phyloP scores from a whole-genome alignment of 2,888 invertebrate genomes.

The Hemistola chrysoprasaria region DNA sequence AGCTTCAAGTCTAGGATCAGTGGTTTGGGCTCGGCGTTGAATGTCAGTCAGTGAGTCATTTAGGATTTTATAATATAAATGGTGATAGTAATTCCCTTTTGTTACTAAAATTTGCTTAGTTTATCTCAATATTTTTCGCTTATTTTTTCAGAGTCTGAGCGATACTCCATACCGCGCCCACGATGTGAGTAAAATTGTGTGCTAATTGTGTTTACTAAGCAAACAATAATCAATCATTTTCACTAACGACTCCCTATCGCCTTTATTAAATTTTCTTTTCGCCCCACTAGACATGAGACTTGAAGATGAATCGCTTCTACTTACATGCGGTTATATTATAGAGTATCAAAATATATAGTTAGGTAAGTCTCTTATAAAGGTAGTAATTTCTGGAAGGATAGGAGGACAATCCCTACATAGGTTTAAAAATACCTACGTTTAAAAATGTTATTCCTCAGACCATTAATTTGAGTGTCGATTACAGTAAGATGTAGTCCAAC shows the following conservation, averaged over 20 bases:
- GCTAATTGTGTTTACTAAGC: slow-evolving; percentile 55
- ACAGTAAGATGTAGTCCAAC: slow-evolving; percentile 4
- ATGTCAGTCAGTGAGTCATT: no score
- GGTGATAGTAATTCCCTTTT: no score
- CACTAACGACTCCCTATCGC: slow-evolving; percentile 35
- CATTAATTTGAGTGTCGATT: slow-evolving; percentile 7
- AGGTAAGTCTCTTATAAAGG: no score
- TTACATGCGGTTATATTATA: not conserved
- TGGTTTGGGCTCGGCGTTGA: no score
- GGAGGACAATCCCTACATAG: no score
- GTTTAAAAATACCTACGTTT: no score
- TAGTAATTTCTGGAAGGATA: no score
- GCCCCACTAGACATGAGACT: not conserved
- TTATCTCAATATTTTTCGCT: slow-evolving; percentile 7
- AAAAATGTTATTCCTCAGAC: no score
- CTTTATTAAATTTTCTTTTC: slow-evolving; percentile 42
- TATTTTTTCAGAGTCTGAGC: slow-evolving; percentile 31
- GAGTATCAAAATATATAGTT: no score
- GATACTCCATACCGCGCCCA: slow-evolving; percentile 49
- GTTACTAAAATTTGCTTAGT: no score
- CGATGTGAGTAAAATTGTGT: slow-evolving; percentile 69
- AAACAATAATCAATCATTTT: slow-evolving; percentile 66
- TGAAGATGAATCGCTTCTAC: slow-evolving; percentile 1
- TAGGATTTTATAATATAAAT: no score
- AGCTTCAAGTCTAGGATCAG: no score